Conservation (phyloP, 2,113 vertebrate species). For the Aspiorhynchus laticeps region DNA sequence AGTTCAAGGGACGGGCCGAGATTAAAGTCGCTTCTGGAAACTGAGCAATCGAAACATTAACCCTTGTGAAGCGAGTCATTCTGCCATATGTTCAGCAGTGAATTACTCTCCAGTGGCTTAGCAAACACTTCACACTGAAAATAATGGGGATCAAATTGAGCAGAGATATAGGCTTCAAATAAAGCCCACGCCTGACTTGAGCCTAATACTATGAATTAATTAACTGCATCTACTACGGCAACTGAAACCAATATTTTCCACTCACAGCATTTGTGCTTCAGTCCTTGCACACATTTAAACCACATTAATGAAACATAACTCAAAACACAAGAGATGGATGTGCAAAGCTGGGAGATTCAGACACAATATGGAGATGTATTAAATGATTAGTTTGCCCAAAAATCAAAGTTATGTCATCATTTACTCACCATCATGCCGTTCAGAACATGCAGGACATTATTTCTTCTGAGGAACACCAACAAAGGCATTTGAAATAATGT, state of each 20-base stretch:
- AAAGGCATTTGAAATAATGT: not conserved
- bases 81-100: constrained; percentile 8
- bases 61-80: constrained; percentile 11
- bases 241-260: constrained; percentile 26
- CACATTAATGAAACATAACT: not conserved
- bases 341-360: not conserved
- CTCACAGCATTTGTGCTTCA: not conserved
- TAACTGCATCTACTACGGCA: constrained; percentile 5
- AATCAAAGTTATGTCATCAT: not conserved
- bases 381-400: not conserved
- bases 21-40: constrained; percentile 18
- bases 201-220: constrained; percentile 33
- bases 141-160: constrained; percentile 37
- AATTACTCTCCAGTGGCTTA: constrained; percentile 23
- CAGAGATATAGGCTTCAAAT: constrained; percentile 25
- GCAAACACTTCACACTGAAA: constrained; percentile 13
- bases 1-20: not conserved
- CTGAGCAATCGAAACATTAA: constrained; percentile 8
- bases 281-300: constrained; percentile 5
- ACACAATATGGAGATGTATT: not conserved
- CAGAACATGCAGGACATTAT: not conserved
- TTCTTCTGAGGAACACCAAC: not conserved
- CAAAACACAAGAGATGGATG: not conserved
- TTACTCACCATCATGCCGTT: not conserved
- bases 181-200: constrained; percentile 27